A percentile compares a stretch with the other conserved stretches of the same genome.
These are phyloP conservation scores for Chlorodrepanis virens DNA, from an alignment of 2,113 vertebrate species.

Conservation along the genomic window DNA sequence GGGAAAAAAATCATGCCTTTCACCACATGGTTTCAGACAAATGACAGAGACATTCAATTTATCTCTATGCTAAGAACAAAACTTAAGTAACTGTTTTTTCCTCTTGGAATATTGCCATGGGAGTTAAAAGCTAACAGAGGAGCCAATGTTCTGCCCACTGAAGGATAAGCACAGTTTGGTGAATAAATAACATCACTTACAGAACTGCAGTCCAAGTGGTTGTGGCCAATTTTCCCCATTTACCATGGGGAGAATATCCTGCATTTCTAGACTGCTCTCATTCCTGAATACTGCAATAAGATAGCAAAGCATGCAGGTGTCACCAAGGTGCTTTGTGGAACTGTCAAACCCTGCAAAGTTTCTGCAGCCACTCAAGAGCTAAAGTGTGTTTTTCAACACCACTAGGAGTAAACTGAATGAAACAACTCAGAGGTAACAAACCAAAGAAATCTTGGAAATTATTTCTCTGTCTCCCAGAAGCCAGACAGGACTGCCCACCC, in stretches of 20 bases:
- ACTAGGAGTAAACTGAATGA: neutral
- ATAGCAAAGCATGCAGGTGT: neutral
- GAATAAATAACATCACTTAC: neutral
- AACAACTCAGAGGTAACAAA: neutral
- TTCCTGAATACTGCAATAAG: neutral
- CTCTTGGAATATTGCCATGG: neutral
- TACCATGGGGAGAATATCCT: neutral
- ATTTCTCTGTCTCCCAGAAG: conserved; percentile 4
- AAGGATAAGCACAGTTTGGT: neutral
- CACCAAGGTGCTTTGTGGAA: neutral
- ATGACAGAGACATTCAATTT: neutral
- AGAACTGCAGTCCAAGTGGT: neutral
- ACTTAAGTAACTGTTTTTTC: neutral
- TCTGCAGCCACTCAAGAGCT: neutral
- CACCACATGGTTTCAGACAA: conserved; percentile 44
- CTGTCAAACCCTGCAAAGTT: neutral
- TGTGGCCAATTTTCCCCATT: neutral
- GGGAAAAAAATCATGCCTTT: neutral
- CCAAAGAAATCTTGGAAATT: neutral
- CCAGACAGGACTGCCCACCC: neutral
- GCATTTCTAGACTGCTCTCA: neutral
- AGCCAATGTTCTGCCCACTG: neutral
- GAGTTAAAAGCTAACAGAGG: neutral
- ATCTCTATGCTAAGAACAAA: neutral
- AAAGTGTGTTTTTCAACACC: neutral